Conservation (phyloP, 2,888 invertebrate genomes). For the Dryococelus australis region DNA sequence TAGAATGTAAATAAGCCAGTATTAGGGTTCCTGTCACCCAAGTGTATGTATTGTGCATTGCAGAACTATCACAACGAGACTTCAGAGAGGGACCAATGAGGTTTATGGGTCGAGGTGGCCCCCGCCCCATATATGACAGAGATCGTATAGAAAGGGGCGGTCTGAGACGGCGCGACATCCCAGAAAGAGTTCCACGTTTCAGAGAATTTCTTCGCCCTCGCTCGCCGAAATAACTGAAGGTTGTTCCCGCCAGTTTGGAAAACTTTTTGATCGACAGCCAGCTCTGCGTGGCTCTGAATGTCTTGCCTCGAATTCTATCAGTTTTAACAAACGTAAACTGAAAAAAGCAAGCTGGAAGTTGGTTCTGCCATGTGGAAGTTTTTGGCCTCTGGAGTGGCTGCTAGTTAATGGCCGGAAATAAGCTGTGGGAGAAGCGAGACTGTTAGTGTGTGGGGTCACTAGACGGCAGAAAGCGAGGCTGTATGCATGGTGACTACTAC, state of each 20-base stretch:
- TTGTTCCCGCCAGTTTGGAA: not conserved
- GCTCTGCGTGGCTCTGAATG: not conserved
- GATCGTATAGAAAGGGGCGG: conserved; percentile 41
- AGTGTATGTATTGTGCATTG: not conserved
- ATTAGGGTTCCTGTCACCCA: too few relatives aligned
- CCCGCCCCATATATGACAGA: conserved; percentile 41
- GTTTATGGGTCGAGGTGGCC: conserved; percentile 41
- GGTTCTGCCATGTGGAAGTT: too few relatives aligned
- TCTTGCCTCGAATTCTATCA: not conserved
- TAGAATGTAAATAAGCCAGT: too few relatives aligned
- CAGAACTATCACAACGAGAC: conserved; percentile 41
- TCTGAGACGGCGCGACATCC: conserved; percentile 53
- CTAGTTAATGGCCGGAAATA: too few relatives aligned
- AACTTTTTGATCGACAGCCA: not conserved
- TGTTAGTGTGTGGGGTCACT: not conserved
- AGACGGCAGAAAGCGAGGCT: not conserved
- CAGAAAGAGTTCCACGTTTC: conserved; percentile 53
- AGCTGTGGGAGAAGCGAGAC: not conserved
- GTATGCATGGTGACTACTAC: not conserved
- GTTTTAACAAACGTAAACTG: not conserved
- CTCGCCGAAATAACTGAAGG: conserved; percentile 58
- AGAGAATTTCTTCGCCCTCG: conserved; percentile 58
- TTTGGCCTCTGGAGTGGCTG: too few relatives aligned
- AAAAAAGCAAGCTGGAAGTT: conserved; percentile 17
- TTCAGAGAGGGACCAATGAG: conserved; percentile 37